Base-by-base conservation (phyloP, 2,113 vertebrate species). In the Myotis lucifugus region DNA sequence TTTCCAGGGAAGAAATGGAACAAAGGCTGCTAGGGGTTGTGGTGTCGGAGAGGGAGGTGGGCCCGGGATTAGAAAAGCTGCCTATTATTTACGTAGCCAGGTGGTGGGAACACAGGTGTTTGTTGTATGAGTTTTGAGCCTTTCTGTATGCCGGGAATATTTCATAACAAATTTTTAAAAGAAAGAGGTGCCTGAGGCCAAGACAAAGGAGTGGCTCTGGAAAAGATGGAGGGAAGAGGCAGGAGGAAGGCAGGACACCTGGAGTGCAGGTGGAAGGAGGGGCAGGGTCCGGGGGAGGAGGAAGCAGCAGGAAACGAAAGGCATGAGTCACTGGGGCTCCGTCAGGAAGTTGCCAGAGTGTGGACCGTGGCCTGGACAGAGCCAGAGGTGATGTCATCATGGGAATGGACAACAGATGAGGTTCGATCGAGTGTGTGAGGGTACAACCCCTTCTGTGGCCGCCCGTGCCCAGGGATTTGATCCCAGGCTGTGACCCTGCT, bases 91-190 rank as follows among this genome's bases (percentile, higher is more conserved):
- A 6, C 6, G 34, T 5, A 83, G 85, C 64, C 0, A 61, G 72
- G n/a, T 48, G 88, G 72, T n/a, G 52, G 72, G 61, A n/a, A 40
- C 82, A 76, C 77, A 92, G 86, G 83, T 86, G 88, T 92, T 67
- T 37, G 32, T 42, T 19, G 21, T 50, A 34, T 73, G 92, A 50
- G 82, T 85, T 84, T 59, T 91, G 69, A 88, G 66, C 61, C 87
- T 94, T 91, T 94, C 81, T 94, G 27, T 87, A 23, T 73, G 52
- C 77, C 84, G 84, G 40, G 92, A 82, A 67, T 92, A 88, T 85
- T 92, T 96, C 85, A 61, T 92, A 87, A 93, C 34, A 66, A 23
- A 74, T n/a, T 37, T 88, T 90, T 64, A 29, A 88, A 90, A 94
- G 79, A 74, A 91, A 90, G 72, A 92, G 67, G 18, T n/a, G 50